Percentiles rank a stretch among this genome's conserved stretches.
phyloP scores from a whole-genome alignment of 92 coral and sea anemone genomes.

The Zoanthus solanderi region DNA sequence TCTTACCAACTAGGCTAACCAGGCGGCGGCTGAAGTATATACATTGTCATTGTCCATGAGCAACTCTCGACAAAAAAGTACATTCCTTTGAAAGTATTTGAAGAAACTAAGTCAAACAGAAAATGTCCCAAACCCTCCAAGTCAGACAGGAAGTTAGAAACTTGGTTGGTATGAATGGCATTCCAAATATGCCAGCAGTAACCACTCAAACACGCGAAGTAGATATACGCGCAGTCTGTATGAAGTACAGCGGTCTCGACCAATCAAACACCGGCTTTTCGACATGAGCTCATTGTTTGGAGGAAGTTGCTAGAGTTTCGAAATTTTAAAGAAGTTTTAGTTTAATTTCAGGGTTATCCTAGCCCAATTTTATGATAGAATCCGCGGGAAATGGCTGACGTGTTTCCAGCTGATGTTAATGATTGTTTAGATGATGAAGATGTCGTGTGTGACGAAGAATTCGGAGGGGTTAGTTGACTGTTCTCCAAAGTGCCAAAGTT shows the following conservation, averaged over 20 bases:
- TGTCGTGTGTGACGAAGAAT: conserved; percentile 90
- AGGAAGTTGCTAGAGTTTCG: conserved; percentile 53
- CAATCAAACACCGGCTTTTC: conserved; percentile 80
- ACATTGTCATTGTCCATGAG: no score
- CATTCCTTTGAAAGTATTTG: no score
- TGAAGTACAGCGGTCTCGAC: conserved; percentile 61
- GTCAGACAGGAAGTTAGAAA: background rate
- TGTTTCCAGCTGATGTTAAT: conserved; percentile 91
- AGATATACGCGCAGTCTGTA: conserved; percentile 41
- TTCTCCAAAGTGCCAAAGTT: conserved; percentile 16
- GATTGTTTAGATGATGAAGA: conserved; percentile 86
- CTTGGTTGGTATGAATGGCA: conserved; percentile 23
- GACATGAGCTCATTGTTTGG: conserved; percentile 94
- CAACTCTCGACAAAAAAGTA: no score
- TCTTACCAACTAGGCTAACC: no score
- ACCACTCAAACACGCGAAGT: conserved; percentile 10
- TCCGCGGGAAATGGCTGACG: conserved; percentile 89
- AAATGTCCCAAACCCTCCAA: background rate
- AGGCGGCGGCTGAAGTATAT: no score
- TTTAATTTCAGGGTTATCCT: conserved; percentile 68
- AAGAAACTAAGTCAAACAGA: no score
- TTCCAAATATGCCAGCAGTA: conserved; percentile 16
- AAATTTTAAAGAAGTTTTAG: conserved; percentile 72
- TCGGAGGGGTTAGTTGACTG: conserved; percentile 76
- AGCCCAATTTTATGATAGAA: conserved; percentile 70